A percentile compares a stretch with the other conserved stretches of the same genome.
Conservation (phyloP, 2,113 vertebrate genomes). For the Gallinago jamesoni region DNA sequence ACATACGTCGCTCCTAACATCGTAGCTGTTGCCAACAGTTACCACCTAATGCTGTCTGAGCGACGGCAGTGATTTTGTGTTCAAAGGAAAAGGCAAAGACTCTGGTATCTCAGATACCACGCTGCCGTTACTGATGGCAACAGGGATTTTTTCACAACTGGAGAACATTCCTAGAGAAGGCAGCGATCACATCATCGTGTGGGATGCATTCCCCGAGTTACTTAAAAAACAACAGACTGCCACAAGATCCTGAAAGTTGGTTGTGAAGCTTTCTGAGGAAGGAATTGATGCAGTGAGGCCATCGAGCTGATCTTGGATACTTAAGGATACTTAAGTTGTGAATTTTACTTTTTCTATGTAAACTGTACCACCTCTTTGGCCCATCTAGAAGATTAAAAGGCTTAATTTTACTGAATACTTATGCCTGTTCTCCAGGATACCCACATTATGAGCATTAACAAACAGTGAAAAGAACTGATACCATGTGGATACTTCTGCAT, state of each 20-base stretch:
- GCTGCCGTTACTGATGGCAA: not conserved
- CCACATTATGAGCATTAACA: not conserved
- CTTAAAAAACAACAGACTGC: not conserved
- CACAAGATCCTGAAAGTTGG: not conserved
- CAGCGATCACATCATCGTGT: rapidly evolving
- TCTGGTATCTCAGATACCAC: not conserved
- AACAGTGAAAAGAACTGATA: not conserved
- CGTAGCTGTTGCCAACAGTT: slow-evolving; percentile 36
- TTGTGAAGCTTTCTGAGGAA: not conserved
- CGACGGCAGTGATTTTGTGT: not conserved
- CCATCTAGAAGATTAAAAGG: not conserved
- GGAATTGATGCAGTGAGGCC: rapidly evolving
- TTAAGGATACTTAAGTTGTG: not conserved
- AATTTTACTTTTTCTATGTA: not conserved
- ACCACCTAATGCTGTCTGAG: slow-evolving; percentile 36
- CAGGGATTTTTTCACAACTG: not conserved
- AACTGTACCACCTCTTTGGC: rapidly evolving
- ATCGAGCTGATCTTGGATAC: not conserved
- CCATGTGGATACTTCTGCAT: not conserved
- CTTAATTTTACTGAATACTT: not conserved
- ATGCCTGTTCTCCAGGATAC: not conserved
- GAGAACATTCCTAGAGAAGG: not conserved
- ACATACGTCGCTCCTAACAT: not conserved
- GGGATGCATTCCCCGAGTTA: rapidly evolving
- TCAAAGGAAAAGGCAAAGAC: slow-evolving; percentile 1